Percentiles rank a stretch among this genome's conserved stretches.
phyloP scores from a whole-genome alignment of 2,797 vertebrate genomes.

The Malacoctenus gilli region DNA sequence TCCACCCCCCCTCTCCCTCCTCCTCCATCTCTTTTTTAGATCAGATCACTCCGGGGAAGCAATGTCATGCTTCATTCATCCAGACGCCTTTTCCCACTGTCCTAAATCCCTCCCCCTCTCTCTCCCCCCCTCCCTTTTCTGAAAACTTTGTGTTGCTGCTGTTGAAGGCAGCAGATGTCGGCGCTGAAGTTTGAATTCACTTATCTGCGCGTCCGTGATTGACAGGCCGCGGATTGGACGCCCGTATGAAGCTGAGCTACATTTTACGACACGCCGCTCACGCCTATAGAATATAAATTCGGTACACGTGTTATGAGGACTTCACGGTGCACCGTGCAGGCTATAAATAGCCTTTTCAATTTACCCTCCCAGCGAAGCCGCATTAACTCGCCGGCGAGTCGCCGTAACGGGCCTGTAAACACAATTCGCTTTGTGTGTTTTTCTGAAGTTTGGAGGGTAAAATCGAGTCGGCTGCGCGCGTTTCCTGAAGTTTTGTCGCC shows the following conservation, averaged over 20 bases:
- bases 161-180: slow-evolving; percentile 31
- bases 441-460: too few species aligned
- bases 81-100: slow-evolving; percentile 46
- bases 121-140: slow-evolving; percentile 16
- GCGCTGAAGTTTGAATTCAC: slow-evolving; percentile 30
- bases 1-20: slow-evolving; percentile 59
- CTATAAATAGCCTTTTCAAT: neutral
- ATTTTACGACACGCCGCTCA: slow-evolving; percentile 10
- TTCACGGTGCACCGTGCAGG: neutral
- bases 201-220: slow-evolving; percentile 21
- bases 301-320: neutral
- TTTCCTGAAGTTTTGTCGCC: too few species aligned
- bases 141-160: slow-evolving; percentile 40
- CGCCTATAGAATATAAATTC: neutral
- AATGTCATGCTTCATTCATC: slow-evolving; percentile 73
- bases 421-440: too few species aligned
- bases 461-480: too few species aligned
- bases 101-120: slow-evolving; percentile 52
- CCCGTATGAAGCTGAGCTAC: slow-evolving; percentile 4
- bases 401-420: too few species aligned
- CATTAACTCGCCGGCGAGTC: too few species aligned
- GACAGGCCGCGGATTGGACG: slow-evolving; percentile 11
- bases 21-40: slow-evolving; percentile 62
- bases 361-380: neutral
- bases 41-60: slow-evolving; percentile 65